phyloP scores from a whole-genome alignment of 2,797 vertebrate species.

The Anguilla megastoma region DNA sequence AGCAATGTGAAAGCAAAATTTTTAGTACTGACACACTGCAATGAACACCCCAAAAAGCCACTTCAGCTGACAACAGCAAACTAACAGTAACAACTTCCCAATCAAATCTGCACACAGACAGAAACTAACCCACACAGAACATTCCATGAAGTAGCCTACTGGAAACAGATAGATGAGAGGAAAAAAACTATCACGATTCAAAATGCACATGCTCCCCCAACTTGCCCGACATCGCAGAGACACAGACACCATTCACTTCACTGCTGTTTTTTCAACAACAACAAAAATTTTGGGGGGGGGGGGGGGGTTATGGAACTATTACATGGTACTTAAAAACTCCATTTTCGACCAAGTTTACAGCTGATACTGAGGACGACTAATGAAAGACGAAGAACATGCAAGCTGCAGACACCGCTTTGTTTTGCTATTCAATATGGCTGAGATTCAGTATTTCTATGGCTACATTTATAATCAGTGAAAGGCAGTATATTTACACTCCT shows the following conservation, averaged over 20 bases:
- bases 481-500: background rate
- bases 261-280: background rate
- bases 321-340: background rate
- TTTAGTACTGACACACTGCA: background rate
- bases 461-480: background rate
- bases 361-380: background rate
- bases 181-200: background rate
- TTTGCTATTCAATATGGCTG: background rate
- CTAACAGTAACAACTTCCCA: background rate
- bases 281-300: background rate
- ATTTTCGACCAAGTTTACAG: background rate
- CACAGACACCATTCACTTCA: background rate
- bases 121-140: background rate
- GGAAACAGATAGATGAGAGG: background rate
- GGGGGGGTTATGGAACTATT: background rate
- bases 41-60: background rate
- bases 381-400: background rate
- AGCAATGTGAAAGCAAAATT: background rate
- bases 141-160: background rate
- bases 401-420: background rate
- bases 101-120: background rate
- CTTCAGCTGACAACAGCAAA: constrained; percentile 8
- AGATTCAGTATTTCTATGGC: background rate
- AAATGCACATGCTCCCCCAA: background rate
- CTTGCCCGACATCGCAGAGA: background rate